Conservation (phyloP, 92 coral and sea anemone genomes). For the Porites evermanni region DNA sequence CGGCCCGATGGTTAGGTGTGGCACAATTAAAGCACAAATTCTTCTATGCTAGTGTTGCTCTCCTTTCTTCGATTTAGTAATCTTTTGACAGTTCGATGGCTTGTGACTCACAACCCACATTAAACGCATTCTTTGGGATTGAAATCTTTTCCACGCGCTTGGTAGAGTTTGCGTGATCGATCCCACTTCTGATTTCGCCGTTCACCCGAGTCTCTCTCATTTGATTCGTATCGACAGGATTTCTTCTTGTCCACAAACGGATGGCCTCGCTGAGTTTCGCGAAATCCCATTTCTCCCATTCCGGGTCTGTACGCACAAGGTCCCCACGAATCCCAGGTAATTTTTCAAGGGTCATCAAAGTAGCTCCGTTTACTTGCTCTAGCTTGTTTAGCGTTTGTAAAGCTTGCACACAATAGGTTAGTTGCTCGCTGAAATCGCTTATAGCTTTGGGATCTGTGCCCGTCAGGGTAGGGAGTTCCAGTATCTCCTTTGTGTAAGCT, state of each 20-base stretch:
- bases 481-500: constrained; percentile 27
- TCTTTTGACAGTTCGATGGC: constrained; percentile 8
- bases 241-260: too few relatives aligned
- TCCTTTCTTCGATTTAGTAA: constrained; percentile 1
- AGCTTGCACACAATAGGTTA: neutral
- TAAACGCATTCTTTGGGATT: constrained; percentile 17
- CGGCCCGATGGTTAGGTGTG: neutral
- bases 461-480: neutral
- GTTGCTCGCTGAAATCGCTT: neutral
- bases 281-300: too few relatives aligned
- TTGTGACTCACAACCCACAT: constrained; percentile 8
- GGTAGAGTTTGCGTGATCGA: constrained; percentile 6
- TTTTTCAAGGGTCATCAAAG: too few relatives aligned
- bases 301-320: too few relatives aligned
- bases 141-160: constrained; percentile 9
- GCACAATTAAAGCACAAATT: too few relatives aligned
- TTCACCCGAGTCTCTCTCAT: too few relatives aligned
- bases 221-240: too few relatives aligned
- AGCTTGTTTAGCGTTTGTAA: too few relatives aligned
- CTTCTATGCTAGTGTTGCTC: constrained; percentile 12
- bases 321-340: too few relatives aligned
- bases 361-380: too few relatives aligned
- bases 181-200: neutral
- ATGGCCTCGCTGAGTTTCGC: too few relatives aligned
- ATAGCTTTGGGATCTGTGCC: constrained; percentile 4